Evolutionary conservation across 2,888 invertebrate species (phyloP).

Genomic region (Drosophila rellima): DNA sequence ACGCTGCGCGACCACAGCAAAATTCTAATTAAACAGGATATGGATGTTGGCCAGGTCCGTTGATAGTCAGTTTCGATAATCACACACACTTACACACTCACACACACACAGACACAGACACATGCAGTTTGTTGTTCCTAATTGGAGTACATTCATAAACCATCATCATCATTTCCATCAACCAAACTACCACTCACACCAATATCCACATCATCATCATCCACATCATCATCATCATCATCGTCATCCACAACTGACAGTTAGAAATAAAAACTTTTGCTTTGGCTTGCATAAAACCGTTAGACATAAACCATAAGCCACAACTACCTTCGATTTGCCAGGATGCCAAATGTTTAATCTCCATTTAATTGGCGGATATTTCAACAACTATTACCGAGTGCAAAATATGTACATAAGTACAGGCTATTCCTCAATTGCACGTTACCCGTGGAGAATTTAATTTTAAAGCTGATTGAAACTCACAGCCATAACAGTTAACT

Average conservation of each 20-base stretch:
- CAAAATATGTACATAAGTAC: not conserved
- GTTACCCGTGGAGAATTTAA: too few relatives aligned
- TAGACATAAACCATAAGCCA: conserved; percentile 11
- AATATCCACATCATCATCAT: conserved; percentile 5
- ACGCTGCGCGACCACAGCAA: conserved; percentile 75
- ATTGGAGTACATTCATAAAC: conserved; percentile 46
- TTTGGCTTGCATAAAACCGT: conserved; percentile 16
- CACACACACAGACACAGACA: conserved; percentile 8
- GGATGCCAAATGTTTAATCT: conserved; percentile 1
- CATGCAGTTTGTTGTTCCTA: conserved; percentile 26
- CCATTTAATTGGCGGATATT: conserved; percentile 4
- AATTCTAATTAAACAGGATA: conserved; percentile 80
- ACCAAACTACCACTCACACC: conserved; percentile 5
- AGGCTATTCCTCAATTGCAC: not conserved
- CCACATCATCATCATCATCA: conserved; percentile 11
- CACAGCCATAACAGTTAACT: too few relatives aligned
- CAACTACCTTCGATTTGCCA: conserved; percentile 1
- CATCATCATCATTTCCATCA: conserved; percentile 26
- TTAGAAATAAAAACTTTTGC: not conserved
- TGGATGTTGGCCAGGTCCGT: conserved; percentile 58
- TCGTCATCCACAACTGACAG: conserved; percentile 11
- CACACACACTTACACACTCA: conserved; percentile 20
- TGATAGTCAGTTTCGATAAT: conserved; percentile 19
- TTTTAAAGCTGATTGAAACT: too few relatives aligned
- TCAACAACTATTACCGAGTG: not conserved